These are phyloP conservation scores for Dryoscopus gambensis DNA, from an alignment of 2,113 vertebrate genomes.

Conservation along the genomic window DNA sequence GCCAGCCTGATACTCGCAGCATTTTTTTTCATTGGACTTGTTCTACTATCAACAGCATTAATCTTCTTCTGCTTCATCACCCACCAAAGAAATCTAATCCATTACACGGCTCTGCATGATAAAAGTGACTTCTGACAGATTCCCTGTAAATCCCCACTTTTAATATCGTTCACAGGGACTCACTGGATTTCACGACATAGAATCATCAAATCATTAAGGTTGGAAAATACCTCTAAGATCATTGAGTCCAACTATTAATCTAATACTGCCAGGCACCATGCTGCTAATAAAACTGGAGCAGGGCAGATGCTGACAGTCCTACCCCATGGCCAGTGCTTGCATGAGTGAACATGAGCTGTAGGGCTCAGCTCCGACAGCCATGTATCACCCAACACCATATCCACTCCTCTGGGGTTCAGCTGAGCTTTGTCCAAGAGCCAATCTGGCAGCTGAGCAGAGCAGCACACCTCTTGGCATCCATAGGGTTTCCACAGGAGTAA, in stretches of 20 bases:
- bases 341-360: not conserved
- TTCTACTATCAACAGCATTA: conserved; percentile 43
- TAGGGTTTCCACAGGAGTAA: not conserved
- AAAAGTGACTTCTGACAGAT: conserved; percentile 62
- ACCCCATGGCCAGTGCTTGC: not conserved
- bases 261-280: not conserved
- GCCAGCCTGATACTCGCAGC: conserved; percentile 56
- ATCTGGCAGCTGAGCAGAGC: not conserved
- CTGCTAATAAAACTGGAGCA: not conserved
- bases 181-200: not conserved
- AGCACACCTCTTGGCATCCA: not conserved
- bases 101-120: conserved; percentile 52
- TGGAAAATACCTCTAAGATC: not conserved
- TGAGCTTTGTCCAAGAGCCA: not conserved
- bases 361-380: not conserved
- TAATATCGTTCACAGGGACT: not conserved
- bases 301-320: not conserved
- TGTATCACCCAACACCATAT: not conserved
- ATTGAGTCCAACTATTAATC: not conserved
- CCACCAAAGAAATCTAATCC: conserved; percentile 28
- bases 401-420: not conserved
- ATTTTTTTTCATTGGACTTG: conserved; percentile 59
- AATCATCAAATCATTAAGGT: not conserved
- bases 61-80: conserved; percentile 14
- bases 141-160: conserved; percentile 22